Base-by-base conservation (phyloP, 2,888 invertebrate species). In the Lithophane leautieri region DNA sequence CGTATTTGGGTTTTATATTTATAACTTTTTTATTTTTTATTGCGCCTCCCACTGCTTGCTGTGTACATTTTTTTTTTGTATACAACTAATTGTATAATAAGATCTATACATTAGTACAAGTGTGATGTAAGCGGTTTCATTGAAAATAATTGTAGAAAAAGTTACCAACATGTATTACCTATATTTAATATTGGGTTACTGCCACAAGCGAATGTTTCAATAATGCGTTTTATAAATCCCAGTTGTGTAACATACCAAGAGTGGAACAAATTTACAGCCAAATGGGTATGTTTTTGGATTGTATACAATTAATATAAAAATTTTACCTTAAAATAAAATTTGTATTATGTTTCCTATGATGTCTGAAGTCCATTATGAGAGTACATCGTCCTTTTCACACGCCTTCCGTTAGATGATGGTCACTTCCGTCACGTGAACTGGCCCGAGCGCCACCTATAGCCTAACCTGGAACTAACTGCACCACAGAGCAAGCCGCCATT, bases 211-310 rank as follows among this genome's bases (percentile, higher is more conserved):
- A 75, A 58, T 73, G 16, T 52, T 52, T 34, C 44, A 22, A 34
- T 44, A 44, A 52, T 52, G 76, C 52, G 76, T 76, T 72, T 76
- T 60, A 44, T 25, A 44, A 50, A 28, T 47, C 22, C 0, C 2
- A 25, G n/a, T 40, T 74, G 6, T 22, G 22, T 22, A n/a, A 61
- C 22, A 40, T n/a, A 8, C 16, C 3, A 25, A 22, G 7, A 19
- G 11, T 47, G n/a, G 9, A 50, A 70, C 16, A 2, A 22, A 50
- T 60, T 47, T 58, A 14, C 14, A 40, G 7, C 34, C 11, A n/a
- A 72, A 19, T 56, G 3, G 34, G 40, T 44, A 50, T 50, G 0
- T 42, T 44, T 71, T 50, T 72, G 11, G n/a, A 25, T 62, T 40
- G 0, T 47, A 25, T 9, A 25, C 16, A 40, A 22, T 16, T 11